A percentile compares a stretch with the other conserved stretches of the same genome.
These are phyloP conservation scores for Acronicta alni DNA, from an alignment of 2,888 invertebrate species.

Conservation along the genomic window DNA sequence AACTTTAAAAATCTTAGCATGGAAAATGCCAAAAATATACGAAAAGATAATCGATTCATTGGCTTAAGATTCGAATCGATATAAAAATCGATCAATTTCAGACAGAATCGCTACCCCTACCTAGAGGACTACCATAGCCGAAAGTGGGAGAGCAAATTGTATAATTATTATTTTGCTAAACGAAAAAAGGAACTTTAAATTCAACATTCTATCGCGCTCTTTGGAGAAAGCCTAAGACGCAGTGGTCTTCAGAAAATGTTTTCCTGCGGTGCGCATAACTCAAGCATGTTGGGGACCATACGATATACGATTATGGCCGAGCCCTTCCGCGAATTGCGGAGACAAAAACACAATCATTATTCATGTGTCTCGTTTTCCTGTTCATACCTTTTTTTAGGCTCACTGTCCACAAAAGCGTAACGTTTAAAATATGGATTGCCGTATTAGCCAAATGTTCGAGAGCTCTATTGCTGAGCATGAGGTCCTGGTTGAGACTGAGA, in stretches of 20 bases:
- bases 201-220: neutral
- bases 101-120: too few species aligned
- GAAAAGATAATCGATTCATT: too few species aligned
- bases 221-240: conserved; percentile 5
- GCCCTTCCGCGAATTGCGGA: conserved; percentile 41
- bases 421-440: neutral
- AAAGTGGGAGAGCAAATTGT: too few species aligned
- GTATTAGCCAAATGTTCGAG: neutral
- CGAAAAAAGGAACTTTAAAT: neutral
- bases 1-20: too few species aligned
- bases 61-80: too few species aligned
- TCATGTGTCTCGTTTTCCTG: conserved; percentile 59
- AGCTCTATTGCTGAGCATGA: too few species aligned
- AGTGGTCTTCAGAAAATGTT: conserved; percentile 37
- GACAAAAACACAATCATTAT: conserved; percentile 68
- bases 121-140: too few species aligned
- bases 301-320: conserved; percentile 52
- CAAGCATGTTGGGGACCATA: conserved; percentile 45
- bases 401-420: neutral
- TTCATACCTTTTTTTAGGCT: conserved; percentile 44
- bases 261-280: conserved; percentile 43
- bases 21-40: too few species aligned
- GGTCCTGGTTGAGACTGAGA: too few species aligned
- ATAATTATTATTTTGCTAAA: too few species aligned
- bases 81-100: too few species aligned